Percentiles rank a stretch among this genome's conserved stretches.
Evolutionary conservation across 1,140 invertebrate genomes (phyloP).

Genomic region (Dysdera silvatica): DNA sequence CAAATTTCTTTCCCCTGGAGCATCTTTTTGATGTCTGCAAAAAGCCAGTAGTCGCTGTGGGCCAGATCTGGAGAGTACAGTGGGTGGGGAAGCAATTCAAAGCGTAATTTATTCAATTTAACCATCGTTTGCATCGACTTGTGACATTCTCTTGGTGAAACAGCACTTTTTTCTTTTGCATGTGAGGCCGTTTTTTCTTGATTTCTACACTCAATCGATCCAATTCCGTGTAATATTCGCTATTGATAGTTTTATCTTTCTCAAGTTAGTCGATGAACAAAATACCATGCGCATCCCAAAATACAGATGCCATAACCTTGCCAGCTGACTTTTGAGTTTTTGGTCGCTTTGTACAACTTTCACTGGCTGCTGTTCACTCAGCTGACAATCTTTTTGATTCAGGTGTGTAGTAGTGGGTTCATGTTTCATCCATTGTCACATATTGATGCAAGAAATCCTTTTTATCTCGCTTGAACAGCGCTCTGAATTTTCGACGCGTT

Average conservation of each 20-base stretch:
- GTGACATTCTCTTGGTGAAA: conserved; percentile 16
- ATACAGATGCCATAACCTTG: neutral
- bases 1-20: neutral
- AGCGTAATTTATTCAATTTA: conserved; percentile 15
- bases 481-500: neutral
- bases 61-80: conserved; percentile 41
- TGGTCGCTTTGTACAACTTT: neutral
- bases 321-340: neutral
- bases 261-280: neutral
- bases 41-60: conserved; percentile 36
- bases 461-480: conserved; percentile 3
- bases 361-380: neutral
- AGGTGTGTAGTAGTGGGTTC: neutral
- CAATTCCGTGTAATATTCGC: neutral
- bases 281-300: neutral
- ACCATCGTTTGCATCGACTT: conserved; percentile 2
- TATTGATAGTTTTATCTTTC: neutral
- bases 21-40: neutral
- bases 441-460: conserved; percentile 3
- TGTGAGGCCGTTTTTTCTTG: conserved; percentile 1
- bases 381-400: conserved; percentile 8
- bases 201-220: conserved; percentile 6
- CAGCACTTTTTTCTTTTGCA: conserved; percentile 12
- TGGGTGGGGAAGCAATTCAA: conserved; percentile 34
- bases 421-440: conserved; percentile 11